phyloP scores from a whole-genome alignment of 2,113 vertebrate species.

The Pachyramphus minor region DNA sequence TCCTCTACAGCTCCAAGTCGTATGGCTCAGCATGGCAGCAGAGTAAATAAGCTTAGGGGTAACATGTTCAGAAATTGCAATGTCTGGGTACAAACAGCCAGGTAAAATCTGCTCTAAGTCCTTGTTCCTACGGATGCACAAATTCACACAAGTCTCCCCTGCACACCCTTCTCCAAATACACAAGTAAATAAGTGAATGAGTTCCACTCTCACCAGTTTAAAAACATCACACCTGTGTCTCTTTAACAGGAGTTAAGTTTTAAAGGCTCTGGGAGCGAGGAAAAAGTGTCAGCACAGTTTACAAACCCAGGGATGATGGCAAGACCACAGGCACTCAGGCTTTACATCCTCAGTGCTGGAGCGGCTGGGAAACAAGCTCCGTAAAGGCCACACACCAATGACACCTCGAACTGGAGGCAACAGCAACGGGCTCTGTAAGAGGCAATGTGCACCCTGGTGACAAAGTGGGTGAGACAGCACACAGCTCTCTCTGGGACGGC shows the following conservation, averaged over 20 bases:
- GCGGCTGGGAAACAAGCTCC: not conserved
- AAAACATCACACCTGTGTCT: not conserved
- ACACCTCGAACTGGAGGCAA: not conserved
- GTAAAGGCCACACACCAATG: accelerated
- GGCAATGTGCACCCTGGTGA: not conserved
- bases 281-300: not conserved
- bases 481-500: not conserved
- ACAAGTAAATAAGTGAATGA: not conserved
- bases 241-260: not conserved
- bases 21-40: not conserved
- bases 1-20: not conserved
- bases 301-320: not conserved
- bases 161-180: not conserved
- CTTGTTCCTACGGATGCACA: accelerated
- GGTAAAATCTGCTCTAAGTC: not conserved
- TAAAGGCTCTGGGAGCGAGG: not conserved
- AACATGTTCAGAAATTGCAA: not conserved
- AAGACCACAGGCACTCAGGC: not conserved
- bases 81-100: not conserved
- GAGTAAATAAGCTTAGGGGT: not conserved
- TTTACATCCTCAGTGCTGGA: not conserved
- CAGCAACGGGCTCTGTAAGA: accelerated
- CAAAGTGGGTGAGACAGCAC: not conserved
- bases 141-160: not conserved
- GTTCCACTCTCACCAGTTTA: not conserved